Percentiles rank a stretch among this genome's conserved stretches.
phyloP scores from a whole-genome alignment of 2,888 invertebrate genomes.

The Argyresthia albistria region DNA sequence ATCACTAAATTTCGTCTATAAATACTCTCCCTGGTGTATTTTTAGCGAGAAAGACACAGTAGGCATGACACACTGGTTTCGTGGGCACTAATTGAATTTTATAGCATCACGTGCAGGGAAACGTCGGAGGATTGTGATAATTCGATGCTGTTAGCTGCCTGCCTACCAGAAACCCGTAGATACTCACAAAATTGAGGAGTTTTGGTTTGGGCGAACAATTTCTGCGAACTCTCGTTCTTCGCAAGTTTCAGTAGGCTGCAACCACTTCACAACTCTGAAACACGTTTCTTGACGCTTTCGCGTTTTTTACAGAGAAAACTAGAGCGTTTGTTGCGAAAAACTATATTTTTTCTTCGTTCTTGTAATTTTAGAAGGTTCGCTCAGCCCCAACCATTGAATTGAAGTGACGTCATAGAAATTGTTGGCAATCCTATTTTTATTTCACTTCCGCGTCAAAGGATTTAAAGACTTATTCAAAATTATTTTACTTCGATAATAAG shows the following conservation, averaged over 20 bases:
- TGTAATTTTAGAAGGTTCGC: constrained; percentile 67
- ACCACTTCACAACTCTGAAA: constrained; percentile 33
- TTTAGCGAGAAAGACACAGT: constrained; percentile 46
- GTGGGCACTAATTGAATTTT: constrained; percentile 34
- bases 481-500: constrained; percentile 30
- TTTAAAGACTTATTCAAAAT: constrained; percentile 37
- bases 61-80: constrained; percentile 38
- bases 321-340: constrained; percentile 43
- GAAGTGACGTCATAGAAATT: constrained; percentile 65
- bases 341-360: constrained; percentile 44
- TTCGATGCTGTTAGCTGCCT: constrained; percentile 39
- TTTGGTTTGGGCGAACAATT: neutral
- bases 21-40: constrained; percentile 55
- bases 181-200: constrained; percentile 46
- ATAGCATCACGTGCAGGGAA: constrained; percentile 31
- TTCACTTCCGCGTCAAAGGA: constrained; percentile 53
- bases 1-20: constrained; percentile 58
- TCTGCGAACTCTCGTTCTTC: neutral
- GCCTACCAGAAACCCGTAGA: constrained; percentile 29
- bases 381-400: constrained; percentile 32
- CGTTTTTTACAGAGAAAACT: constrained; percentile 30
- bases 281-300: constrained; percentile 41
- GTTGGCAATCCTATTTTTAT: constrained; percentile 72
- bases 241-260: constrained; percentile 1
- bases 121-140: constrained; percentile 23